These are phyloP conservation scores for Microdon myrmicae DNA, from an alignment of 2,888 invertebrate genomes.

Conservation along the genomic window DNA sequence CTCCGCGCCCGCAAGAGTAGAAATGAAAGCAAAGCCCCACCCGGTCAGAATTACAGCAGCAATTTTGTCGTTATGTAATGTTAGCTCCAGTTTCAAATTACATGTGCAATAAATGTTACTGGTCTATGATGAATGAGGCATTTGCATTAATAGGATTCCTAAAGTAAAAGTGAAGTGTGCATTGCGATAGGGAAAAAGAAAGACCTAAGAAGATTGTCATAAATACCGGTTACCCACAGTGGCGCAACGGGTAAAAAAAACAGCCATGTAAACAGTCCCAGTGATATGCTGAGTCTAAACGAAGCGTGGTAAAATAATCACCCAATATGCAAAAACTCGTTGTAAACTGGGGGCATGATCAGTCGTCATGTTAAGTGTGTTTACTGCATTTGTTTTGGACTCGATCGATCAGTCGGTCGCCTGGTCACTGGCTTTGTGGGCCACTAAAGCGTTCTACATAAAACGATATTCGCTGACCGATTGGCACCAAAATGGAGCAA, in stretches of 20 bases:
- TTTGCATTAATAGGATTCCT: constrained; percentile 19
- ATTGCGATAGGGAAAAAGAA: too few relatives aligned
- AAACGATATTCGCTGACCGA: constrained; percentile 27
- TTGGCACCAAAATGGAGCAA: constrained; percentile 4
- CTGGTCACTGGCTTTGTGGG: constrained; percentile 24
- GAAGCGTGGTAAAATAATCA: constrained; percentile 32
- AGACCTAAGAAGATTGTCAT: constrained; percentile 21
- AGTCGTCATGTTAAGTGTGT: neutral
- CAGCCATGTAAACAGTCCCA: constrained; percentile 4
- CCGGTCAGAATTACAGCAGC: constrained; percentile 27
- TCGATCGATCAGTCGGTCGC: constrained; percentile 25
- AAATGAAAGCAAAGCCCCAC: constrained; percentile 14
- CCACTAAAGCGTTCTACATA: constrained; percentile 32
- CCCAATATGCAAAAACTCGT: constrained; percentile 29
- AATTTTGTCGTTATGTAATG: constrained; percentile 37
- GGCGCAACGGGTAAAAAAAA: constrained; percentile 4
- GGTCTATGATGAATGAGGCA: constrained; percentile 4
- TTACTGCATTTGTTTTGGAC: constrained; percentile 6
- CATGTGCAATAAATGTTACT: constrained; percentile 34
- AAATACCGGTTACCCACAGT: constrained; percentile 44
- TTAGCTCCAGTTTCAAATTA: constrained; percentile 29
- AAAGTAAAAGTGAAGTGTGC: constrained; percentile 25
- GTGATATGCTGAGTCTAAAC: neutral
- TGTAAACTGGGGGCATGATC: constrained; percentile 10
- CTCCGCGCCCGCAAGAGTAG: constrained; percentile 1